These are phyloP conservation scores for Pristionchus mayeri DNA, from an alignment of 2,888 invertebrate species.

Conservation along the genomic window DNA sequence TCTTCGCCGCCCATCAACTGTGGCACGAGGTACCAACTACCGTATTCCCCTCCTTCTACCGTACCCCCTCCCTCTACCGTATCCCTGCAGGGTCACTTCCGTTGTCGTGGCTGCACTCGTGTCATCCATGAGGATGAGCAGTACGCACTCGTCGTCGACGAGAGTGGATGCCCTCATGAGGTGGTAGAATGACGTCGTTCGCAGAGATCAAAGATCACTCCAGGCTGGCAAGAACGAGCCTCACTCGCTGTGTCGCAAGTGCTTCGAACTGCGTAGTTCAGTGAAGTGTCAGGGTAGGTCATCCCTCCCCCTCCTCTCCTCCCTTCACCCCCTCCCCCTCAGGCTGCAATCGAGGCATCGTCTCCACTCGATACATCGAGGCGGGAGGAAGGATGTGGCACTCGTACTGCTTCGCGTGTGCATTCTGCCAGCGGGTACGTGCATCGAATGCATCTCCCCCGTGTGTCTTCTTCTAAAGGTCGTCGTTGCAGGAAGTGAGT, in stretches of 20 bases:
- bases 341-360: constrained; percentile 46
- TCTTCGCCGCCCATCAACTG: constrained; percentile 27
- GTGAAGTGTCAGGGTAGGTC: constrained; percentile 45
- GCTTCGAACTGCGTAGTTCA: constrained; percentile 45
- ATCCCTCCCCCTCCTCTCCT: not conserved
- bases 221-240: not conserved
- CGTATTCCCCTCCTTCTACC: not conserved
- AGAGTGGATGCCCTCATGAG: constrained; percentile 4
- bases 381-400: constrained; percentile 43
- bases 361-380: constrained; percentile 41
- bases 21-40: constrained; percentile 47
- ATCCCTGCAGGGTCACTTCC: constrained; percentile 45
- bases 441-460: not conserved
- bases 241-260: constrained; percentile 16
- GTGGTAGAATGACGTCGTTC: not conserved
- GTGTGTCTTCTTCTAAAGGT: constrained; percentile 1
- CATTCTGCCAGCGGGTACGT: constrained; percentile 48
- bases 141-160: constrained; percentile 31
- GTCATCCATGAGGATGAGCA: constrained; percentile 45
- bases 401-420: constrained; percentile 45
- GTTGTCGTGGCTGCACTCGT: constrained; percentile 1
- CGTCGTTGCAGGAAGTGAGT: constrained; percentile 25
- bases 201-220: not conserved
- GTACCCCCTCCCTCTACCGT: not conserved
- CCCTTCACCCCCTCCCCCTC: not conserved